Base-by-base conservation (phyloP, 2,888 invertebrate species). In the Lasioglossum morio region DNA sequence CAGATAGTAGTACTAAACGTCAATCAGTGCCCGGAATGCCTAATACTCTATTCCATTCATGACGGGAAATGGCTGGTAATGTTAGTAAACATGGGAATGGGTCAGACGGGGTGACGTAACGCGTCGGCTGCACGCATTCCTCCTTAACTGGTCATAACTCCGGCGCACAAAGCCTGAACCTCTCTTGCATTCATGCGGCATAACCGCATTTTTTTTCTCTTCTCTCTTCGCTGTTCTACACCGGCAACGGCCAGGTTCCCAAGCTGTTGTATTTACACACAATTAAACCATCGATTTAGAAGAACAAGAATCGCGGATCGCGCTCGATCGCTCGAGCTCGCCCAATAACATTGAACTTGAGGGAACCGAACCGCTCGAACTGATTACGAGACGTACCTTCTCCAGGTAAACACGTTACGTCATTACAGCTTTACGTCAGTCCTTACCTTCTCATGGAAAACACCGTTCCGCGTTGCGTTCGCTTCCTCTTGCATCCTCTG, bases 41-140 rank as follows among this genome's bases (percentile, higher is more conserved):
- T 77, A 77, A 77, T 77, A 66, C 77, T 63, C 77, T n/a, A 66
- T 34, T 77, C 66, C 77, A 77, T 77, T 77, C 77, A 77, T 69
- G 77, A 77, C 66, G 48, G 48, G 66, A 77, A 66, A 66, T 46
- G 43, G 48, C 66, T 30, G 46, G 46, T 48, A 48, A 66, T 77
- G 77, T 77, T 77, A 14, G 77, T 76, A 76, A 69, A 77, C 77
- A 77, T 16, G 66, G 66, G 77, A 77, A 77, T 69, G 66, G 66
- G 77, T 77, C 46, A 77, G 77, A 48, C 34, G 14, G 37, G 14
- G 37, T 77, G 66, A 63, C 74, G 74, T 27, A 74, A 74, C 37
- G 48, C 46, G 66, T 66, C 66, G 66, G 66, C 48, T 34, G 46
- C 66, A 66, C 48, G 77, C 77, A 77, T 77, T 77, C 77, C 77